Percentiles rank a stretch among this genome's conserved stretches.
These are phyloP conservation scores for Drosophila anomalata DNA, from an alignment of 2,888 invertebrate species.

Conservation along the genomic window DNA sequence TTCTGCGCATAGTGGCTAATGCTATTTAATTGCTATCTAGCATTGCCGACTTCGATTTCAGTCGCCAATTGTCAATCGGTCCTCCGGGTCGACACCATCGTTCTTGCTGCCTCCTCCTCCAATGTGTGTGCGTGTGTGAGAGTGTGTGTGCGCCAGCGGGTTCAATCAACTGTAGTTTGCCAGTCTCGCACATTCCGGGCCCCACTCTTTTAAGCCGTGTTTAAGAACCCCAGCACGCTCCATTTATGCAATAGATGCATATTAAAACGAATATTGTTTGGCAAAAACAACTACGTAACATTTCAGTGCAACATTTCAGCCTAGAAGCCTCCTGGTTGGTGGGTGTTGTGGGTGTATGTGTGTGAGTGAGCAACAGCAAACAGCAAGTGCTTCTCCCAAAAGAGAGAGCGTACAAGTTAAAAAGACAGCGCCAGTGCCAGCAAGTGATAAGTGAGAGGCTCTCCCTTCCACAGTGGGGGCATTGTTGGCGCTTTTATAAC, in stretches of 20 bases:
- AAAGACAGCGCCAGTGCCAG: slow-evolving; percentile 23
- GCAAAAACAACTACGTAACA: slow-evolving; percentile 76
- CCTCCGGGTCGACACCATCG: slow-evolving; percentile 24
- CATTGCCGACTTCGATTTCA: slow-evolving; percentile 69
- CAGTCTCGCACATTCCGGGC: slow-evolving; percentile 29
- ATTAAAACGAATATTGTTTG: slow-evolving; percentile 47
- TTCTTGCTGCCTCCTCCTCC: slow-evolving; percentile 6
- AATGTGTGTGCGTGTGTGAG: slow-evolving; percentile 21
- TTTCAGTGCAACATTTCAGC: slow-evolving; percentile 19
- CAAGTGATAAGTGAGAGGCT: slow-evolving; percentile 62
- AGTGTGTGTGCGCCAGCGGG: slow-evolving; percentile 37
- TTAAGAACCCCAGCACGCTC: slow-evolving; percentile 29
- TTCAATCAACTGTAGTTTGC: slow-evolving; percentile 64
- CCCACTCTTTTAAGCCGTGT: slow-evolving; percentile 7
- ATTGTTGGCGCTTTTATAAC: slow-evolving; percentile 39
- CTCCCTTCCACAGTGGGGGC: slow-evolving; percentile 17
- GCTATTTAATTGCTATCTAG: slow-evolving; percentile 32
- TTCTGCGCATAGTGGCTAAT: slow-evolving; percentile 26
- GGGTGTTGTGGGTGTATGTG: slow-evolving; percentile 27
- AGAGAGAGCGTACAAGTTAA: slow-evolving; percentile 27
- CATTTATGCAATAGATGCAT: slow-evolving; percentile 51
- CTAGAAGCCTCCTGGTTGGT: background rate
- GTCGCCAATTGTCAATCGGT: slow-evolving; percentile 61
- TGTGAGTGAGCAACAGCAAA: slow-evolving; percentile 6
- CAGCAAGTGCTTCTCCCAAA: slow-evolving; percentile 36